phyloP scores from a whole-genome alignment of 2,113 vertebrate genomes.

The Trochalopteron elliotii region DNA sequence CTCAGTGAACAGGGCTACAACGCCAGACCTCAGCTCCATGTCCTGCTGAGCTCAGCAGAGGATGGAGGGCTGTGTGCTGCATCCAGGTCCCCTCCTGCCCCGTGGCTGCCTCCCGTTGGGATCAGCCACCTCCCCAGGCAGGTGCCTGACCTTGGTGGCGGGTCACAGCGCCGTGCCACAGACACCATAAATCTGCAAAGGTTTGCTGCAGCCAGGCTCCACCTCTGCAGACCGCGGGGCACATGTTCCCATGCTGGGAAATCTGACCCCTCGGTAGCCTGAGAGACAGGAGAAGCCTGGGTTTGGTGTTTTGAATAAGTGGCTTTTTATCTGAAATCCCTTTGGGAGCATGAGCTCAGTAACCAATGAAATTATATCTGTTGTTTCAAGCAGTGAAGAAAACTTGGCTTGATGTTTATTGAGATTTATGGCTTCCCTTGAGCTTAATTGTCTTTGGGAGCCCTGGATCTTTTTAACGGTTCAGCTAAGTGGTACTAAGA shows the following conservation, averaged over 20 bases:
- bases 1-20: too few species aligned
- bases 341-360: slow-evolving; percentile 72
- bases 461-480: slow-evolving; percentile 70
- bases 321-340: slow-evolving; percentile 77
- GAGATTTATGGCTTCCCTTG: slow-evolving; percentile 78
- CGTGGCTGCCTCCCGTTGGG: rapidly evolving
- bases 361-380: slow-evolving; percentile 74
- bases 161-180: background rate
- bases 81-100: background rate
- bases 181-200: slow-evolving; percentile 18
- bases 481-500: slow-evolving; percentile 68
- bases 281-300: slow-evolving; percentile 52
- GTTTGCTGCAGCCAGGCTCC: slow-evolving; percentile 7
- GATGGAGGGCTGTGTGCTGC: background rate
- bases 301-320: slow-evolving; percentile 70
- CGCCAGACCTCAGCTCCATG: rapidly evolving
- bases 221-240: background rate
- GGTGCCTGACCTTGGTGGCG: background rate
- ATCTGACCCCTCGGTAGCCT: slow-evolving; percentile 49
- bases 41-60: background rate
- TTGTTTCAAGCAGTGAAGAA: slow-evolving; percentile 75
- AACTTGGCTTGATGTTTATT: slow-evolving; percentile 70
- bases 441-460: slow-evolving; percentile 73
- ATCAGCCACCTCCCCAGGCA: background rate
- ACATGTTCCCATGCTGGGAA: slow-evolving; percentile 35